Percentiles rank a stretch among this genome's conserved stretches.
Evolutionary conservation across 2,113 vertebrate genomes (phyloP).

Genomic region (Malurus alboscapulatus): DNA sequence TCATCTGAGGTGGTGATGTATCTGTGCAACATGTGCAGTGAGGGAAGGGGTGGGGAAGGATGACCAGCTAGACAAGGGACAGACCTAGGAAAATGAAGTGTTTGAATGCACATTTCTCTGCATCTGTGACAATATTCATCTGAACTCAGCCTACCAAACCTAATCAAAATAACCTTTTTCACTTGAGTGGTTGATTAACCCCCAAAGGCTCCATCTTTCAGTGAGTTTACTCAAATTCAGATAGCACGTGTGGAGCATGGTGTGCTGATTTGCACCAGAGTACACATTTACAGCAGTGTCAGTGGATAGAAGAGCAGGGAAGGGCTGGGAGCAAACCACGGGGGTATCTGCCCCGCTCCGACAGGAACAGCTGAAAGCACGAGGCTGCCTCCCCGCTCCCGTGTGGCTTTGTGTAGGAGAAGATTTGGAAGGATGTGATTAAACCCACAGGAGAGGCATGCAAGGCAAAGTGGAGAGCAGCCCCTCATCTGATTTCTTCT

Average conservation of each 20-base stretch:
- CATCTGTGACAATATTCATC: background rate
- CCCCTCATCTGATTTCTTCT: background rate
- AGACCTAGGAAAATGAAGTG: background rate
- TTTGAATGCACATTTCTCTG: background rate
- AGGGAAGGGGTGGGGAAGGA: conserved; percentile 4
- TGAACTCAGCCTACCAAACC: background rate
- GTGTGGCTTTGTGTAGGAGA: background rate
- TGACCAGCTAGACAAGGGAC: background rate
- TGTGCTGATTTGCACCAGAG: conserved; percentile 20
- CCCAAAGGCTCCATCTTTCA: conserved; percentile 41
- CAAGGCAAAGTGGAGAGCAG: background rate
- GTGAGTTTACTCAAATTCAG: background rate
- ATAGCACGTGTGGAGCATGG: background rate
- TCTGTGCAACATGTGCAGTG: background rate
- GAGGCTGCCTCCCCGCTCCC: background rate
- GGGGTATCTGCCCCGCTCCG: fast-evolving
- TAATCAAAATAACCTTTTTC: conserved; percentile 39
- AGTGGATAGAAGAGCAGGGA: background rate
- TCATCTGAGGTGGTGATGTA: background rate
- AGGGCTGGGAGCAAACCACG: background rate
- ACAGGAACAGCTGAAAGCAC: background rate
- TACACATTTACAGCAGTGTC: background rate
- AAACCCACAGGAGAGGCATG: background rate
- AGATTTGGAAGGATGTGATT: background rate
- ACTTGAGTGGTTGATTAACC: background rate